Evolutionary conservation across 2,888 invertebrate species (phyloP).

Genomic region (Oeneis ivallda): DNA sequence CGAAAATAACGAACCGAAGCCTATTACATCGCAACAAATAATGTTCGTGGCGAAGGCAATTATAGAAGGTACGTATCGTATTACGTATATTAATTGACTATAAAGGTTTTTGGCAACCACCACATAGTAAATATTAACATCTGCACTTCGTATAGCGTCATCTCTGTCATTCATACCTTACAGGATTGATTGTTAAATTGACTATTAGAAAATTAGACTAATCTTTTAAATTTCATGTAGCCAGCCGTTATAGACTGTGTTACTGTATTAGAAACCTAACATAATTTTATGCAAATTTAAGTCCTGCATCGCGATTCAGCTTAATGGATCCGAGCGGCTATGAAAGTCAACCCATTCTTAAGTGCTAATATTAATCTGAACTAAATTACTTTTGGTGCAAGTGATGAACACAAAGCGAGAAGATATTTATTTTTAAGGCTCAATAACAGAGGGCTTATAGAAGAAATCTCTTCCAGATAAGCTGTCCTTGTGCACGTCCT

Average conservation of each 20-base stretch:
- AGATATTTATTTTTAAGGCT: too few relatives aligned
- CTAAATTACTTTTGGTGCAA: constrained; percentile 36
- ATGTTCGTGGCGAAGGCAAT: not conserved
- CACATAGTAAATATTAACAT: too few relatives aligned
- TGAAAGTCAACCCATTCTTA: constrained; percentile 38
- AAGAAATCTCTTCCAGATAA: too few relatives aligned
- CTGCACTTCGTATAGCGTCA: too few relatives aligned
- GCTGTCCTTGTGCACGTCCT: too few relatives aligned
- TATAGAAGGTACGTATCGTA: too few relatives aligned
- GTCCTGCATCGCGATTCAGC: constrained; percentile 30
- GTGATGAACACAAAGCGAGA: constrained; percentile 19
- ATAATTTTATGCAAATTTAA: not conserved
- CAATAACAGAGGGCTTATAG: too few relatives aligned
- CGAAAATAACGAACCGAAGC: not conserved
- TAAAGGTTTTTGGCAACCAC: too few relatives aligned
- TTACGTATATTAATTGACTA: constrained; percentile 4
- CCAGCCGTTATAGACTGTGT: not conserved
- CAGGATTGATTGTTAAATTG: too few relatives aligned
- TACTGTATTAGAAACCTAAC: not conserved
- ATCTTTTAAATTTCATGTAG: not conserved
- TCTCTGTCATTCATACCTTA: too few relatives aligned
- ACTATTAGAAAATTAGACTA: too few relatives aligned
- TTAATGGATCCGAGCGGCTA: constrained; percentile 38
- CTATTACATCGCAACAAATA: not conserved
- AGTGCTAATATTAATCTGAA: constrained; percentile 44